Percentiles rank a stretch among this genome's conserved stretches.
These are phyloP conservation scores for Trogon melanurus DNA, from an alignment of 2,113 vertebrate species.

Conservation along the genomic window DNA sequence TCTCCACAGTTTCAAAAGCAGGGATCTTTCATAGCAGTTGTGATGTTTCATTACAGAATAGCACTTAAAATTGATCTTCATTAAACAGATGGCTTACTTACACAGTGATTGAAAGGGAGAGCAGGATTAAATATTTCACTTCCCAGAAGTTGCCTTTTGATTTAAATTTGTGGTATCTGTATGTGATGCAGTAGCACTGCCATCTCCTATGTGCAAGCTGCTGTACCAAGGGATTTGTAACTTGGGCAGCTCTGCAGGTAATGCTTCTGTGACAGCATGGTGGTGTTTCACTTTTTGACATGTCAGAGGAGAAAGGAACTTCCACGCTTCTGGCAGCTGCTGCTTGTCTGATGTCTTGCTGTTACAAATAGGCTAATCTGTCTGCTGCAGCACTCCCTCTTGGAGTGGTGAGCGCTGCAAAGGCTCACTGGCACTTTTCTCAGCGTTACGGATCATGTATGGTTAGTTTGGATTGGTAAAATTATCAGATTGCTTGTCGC, in stretches of 20 bases:
- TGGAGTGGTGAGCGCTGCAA: background rate
- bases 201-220: fast-evolving
- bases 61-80: background rate
- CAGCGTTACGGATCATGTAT: background rate
- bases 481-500: background rate
- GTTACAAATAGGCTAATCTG: background rate
- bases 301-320: background rate
- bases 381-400: background rate
- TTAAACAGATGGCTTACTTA: background rate
- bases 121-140: background rate
- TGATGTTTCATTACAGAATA: background rate
- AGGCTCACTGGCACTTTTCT: background rate
- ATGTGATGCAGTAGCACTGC: background rate
- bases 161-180: background rate
- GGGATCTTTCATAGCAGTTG: background rate
- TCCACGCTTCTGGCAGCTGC: fast-evolving
- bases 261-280: fast-evolving
- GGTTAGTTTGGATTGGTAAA: background rate
- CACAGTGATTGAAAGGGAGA: background rate
- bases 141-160: background rate
- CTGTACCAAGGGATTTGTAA: background rate
- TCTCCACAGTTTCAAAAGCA: background rate
- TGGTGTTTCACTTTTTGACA: background rate
- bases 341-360: background rate
- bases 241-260: background rate